A percentile compares a stretch with the other conserved stretches of the same genome.
These are phyloP conservation scores for Linnaemya tessellans DNA, from an alignment of 2,888 invertebrate genomes.

Conservation along the genomic window DNA sequence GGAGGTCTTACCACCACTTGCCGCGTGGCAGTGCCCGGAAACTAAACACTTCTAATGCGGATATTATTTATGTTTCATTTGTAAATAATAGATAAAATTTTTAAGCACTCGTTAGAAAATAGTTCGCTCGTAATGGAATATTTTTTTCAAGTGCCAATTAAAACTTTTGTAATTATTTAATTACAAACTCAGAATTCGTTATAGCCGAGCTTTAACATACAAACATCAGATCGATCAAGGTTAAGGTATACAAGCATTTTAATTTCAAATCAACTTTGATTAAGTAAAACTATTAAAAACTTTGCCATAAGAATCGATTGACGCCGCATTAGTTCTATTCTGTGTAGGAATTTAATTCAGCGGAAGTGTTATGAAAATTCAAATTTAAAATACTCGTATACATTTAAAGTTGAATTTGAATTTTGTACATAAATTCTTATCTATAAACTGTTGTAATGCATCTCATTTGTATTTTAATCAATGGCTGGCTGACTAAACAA, in stretches of 20 bases:
- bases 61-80: no score
- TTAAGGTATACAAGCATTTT: not conserved
- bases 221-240: not conserved
- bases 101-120: no score
- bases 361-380: slow-evolving; percentile 5
- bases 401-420: not conserved
- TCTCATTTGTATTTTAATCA: slow-evolving; percentile 6
- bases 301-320: not conserved
- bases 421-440: slow-evolving; percentile 19
- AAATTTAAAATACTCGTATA: not conserved
- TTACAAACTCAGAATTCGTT: no score
- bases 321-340: not conserved
- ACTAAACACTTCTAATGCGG: no score
- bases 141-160: no score
- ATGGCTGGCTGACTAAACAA: not conserved
- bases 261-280: not conserved
- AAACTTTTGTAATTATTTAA: no score
- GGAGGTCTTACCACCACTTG: no score
- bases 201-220: no score
- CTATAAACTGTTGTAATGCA: not conserved
- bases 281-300: not conserved
- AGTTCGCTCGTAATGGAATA: no score
- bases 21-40: no score
- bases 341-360: not conserved
- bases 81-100: no score